These are phyloP conservation scores for Xiphydria camelus DNA, from an alignment of 2,888 invertebrate genomes.

Conservation along the genomic window DNA sequence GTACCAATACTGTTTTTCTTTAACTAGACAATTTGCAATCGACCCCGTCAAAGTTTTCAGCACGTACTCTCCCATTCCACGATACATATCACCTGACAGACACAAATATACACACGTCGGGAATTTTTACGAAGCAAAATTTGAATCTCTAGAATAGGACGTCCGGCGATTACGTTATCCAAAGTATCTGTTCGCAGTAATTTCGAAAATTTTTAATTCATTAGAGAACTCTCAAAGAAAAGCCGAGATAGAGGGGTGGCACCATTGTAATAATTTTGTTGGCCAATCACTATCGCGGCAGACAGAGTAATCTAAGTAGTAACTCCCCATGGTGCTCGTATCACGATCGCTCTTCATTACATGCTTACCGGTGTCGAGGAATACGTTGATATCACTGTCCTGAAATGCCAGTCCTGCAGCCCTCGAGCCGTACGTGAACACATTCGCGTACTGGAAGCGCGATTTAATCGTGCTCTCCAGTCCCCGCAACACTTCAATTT, in stretches of 20 bases:
- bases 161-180: too few species aligned
- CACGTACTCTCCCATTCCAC: too few species aligned
- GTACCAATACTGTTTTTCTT: conserved; percentile 23
- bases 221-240: too few species aligned
- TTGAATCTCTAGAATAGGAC: not conserved
- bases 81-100: conserved; percentile 3
- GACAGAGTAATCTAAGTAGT: too few species aligned
- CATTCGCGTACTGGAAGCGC: conserved; percentile 30
- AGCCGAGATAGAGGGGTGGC: too few species aligned
- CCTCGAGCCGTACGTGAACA: conserved; percentile 63
- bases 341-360: too few species aligned
- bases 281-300: too few species aligned
- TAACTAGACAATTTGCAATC: conserved; percentile 20
- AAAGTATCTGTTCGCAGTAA: too few species aligned
- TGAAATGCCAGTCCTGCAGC: conserved; percentile 59
- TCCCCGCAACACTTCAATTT: conserved; percentile 3
- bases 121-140: not conserved
- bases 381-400: conserved; percentile 22
- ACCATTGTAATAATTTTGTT: too few species aligned
- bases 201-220: too few species aligned
- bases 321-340: too few species aligned
- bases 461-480: conserved; percentile 10
- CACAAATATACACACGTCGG: too few species aligned
- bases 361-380: conserved; percentile 18
- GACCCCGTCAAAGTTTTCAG: conserved; percentile 25